These are phyloP conservation scores for Dromius quadrimaculatus DNA, from an alignment of 2,888 invertebrate species.

Conservation along the genomic window DNA sequence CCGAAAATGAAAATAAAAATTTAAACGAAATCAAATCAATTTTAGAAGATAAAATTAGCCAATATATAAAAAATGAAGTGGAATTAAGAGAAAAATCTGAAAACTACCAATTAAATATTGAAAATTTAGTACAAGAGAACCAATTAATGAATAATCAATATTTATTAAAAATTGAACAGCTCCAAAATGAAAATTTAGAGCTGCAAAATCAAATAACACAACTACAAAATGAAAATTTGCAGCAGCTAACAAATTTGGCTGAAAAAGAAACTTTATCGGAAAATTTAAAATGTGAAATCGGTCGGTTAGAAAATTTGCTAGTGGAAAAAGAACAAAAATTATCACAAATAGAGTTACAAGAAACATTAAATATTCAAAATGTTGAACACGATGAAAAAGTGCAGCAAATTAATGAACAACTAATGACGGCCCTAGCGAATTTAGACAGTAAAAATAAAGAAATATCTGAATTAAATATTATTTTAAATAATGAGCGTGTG, in stretches of 20 bases:
- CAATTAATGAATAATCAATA: slow-evolving; percentile 59
- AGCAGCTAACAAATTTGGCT: not conserved
- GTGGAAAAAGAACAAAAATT: slow-evolving; percentile 54
- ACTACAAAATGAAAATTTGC: slow-evolving; percentile 54
- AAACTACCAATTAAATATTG: slow-evolving; percentile 53
- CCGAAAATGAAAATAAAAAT: slow-evolving; percentile 54
- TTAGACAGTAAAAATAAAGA: slow-evolving; percentile 62
- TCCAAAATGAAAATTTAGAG: slow-evolving; percentile 53
- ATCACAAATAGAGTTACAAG: slow-evolving; percentile 56
- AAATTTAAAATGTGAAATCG: slow-evolving; percentile 48
- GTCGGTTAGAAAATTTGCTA: slow-evolving; percentile 42
- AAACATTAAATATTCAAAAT: slow-evolving; percentile 51
- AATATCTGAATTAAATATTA: slow-evolving; percentile 62
- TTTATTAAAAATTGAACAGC: slow-evolving; percentile 54
- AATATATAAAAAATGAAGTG: slow-evolving; percentile 16
- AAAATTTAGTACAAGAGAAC: slow-evolving; percentile 61
- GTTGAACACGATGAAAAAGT: slow-evolving; percentile 55
- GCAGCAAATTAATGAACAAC: slow-evolving; percentile 57
- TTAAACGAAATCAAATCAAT: slow-evolving; percentile 68
- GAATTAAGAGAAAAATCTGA: slow-evolving; percentile 57
- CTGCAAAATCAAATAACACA: slow-evolving; percentile 53
- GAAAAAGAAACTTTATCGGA: slow-evolving; percentile 5
- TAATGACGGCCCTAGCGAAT: slow-evolving; percentile 61
- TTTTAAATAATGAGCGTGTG: slow-evolving; percentile 53
- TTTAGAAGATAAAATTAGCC: slow-evolving; percentile 39